Base-by-base conservation (phyloP, 2,113 vertebrate species). In the Poicephalus gulielmi region DNA sequence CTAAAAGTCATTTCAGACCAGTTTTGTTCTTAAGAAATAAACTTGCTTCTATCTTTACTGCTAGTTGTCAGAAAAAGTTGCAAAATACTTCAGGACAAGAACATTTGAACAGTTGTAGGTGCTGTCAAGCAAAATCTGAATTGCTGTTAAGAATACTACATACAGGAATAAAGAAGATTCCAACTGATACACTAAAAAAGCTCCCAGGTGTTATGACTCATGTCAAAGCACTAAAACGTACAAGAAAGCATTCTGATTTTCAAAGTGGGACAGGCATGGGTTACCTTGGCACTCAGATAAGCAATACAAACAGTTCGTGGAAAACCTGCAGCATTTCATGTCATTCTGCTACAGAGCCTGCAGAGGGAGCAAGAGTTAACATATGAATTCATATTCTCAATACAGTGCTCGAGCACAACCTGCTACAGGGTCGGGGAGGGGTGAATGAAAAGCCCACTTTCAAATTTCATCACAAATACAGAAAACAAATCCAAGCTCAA, bases 351-450 rank as follows among this genome's bases (percentile, higher is more conserved):
- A 5, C 4, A 8, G 14, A 59, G 75, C 95, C 96, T 47, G 53
- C 91, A 96, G 96, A 91, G 96, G 95, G 96, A 90, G 94, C 86
- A 92, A 35, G 57, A 94, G 94, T 27, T 70, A 60, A 68, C 3
- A 1, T 5, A 59, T 35, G 20, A 64, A 89, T 33, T 44, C 49
- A 16, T 11, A 0, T 19, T 31, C 33, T 8, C 37, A 6, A 1
- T 28, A 22, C 27, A 16, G 25, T 10, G 13, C 55, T 30, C 49
- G 10, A 53, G 33, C 76, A 31, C 53, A 44, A 28, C 22, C 57
- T 35, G 13, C 33, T 59, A 35, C 57, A 59, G 33, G 23, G 33
- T 59, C 33, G 9, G 57, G 22, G 13, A 35, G n/a, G 33, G 23
- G 5, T 22, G 35, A 33, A 43, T 1, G 4, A 30, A 57, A 73